These are phyloP conservation scores for Pogonognathellus flavescens DNA, from an alignment of 1,140 invertebrate genomes.

Conservation along the genomic window DNA sequence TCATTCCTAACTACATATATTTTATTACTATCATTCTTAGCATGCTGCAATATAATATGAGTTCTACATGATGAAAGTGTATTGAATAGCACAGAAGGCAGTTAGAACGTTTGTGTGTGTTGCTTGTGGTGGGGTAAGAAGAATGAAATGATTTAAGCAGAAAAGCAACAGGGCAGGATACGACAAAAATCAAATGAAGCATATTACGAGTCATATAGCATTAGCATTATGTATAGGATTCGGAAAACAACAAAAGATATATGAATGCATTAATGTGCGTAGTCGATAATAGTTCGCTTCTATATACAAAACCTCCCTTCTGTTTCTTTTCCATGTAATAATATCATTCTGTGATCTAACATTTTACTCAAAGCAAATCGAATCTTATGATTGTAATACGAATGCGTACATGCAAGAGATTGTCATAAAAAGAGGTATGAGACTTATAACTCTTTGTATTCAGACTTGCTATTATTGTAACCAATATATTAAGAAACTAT, in stretches of 20 bases:
- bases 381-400: not conserved
- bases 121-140: not conserved
- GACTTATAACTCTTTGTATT: too few relatives aligned
- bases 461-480: too few relatives aligned
- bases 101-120: not conserved
- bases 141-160: conserved; percentile 39
- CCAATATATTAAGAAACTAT: too few relatives aligned
- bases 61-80: not conserved
- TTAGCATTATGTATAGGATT: not conserved
- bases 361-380: not conserved
- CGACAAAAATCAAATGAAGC: not conserved
- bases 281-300: not conserved
- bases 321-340: conserved; percentile 29
- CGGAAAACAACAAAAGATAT: conserved; percentile 18
- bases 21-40: too few relatives aligned
- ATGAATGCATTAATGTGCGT: conserved; percentile 36
- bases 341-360: not conserved
- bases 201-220: too few relatives aligned
- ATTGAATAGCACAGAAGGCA: not conserved
- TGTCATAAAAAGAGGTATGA: too few relatives aligned
- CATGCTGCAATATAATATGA: too few relatives aligned
- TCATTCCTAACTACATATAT: too few relatives aligned
- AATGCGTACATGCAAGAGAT: too few relatives aligned
- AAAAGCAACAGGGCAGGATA: conserved; percentile 11
- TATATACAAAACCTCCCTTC: not conserved